Evolutionary conservation across 2,113 vertebrate genomes (phyloP).

Genomic region (Telmatochromis sp.): DNA sequence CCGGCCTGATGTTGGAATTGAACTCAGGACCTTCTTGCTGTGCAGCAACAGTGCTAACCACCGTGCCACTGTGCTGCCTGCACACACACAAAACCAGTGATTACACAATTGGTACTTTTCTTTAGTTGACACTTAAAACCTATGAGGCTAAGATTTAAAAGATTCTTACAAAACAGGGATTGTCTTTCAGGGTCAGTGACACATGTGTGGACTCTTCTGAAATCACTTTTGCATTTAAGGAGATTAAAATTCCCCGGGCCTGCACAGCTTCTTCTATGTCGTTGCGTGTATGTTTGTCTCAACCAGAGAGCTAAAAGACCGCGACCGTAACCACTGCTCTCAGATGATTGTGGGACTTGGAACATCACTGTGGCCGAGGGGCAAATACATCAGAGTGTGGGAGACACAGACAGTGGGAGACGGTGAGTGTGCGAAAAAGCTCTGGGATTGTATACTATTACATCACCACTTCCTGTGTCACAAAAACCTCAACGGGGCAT

Average conservation of each 20-base stretch:
- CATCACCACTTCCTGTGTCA: slow-evolving; percentile 60
- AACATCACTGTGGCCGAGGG: not conserved
- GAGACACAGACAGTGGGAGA: not conserved
- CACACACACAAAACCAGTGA: not conserved
- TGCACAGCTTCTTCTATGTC: not conserved
- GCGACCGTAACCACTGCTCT: not conserved
- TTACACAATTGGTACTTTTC: not conserved
- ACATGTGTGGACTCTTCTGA: not conserved
- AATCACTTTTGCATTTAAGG: not conserved
- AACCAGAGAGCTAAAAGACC: not conserved
- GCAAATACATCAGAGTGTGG: slow-evolving; percentile 16
- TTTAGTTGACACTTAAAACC: not conserved
- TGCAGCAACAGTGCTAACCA: rapidly evolving
- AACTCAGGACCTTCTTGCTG: not conserved
- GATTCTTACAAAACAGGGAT: not conserved
- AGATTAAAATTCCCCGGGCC: not conserved
- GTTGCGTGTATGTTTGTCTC: not conserved
- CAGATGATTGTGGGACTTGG: slow-evolving; percentile 3
- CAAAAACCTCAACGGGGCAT: not conserved
- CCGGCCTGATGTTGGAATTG: not conserved
- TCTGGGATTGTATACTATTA: slow-evolving; percentile 29
- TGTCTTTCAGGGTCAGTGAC: not conserved
- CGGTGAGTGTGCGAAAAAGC: slow-evolving; percentile 44
- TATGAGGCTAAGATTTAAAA: not conserved
- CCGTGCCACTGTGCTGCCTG: rapidly evolving